Base-by-base conservation (phyloP, 2,797 vertebrate genomes). In the Phataginus tetradactyla region DNA sequence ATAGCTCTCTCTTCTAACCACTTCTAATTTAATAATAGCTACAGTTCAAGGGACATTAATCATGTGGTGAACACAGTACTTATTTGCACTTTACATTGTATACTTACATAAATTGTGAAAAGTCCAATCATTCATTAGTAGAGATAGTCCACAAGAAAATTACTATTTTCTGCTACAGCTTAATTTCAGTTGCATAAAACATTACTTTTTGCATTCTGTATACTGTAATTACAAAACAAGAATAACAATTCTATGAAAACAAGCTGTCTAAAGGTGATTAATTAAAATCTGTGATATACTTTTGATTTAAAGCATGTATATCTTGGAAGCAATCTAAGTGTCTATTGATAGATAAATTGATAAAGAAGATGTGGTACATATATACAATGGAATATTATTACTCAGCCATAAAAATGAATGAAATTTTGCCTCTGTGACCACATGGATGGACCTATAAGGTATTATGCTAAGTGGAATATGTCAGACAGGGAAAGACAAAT, bases 151-250 rank as follows among this genome's bases (percentile, higher is more conserved):
- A 14, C 12, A 84, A 80, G 3, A 34, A 4, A 78, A 25, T 27
- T 71, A 34, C 2, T 12, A 32, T 81, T 86, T 94, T 95, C 72
- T 85, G 77, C n/a, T 97, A 79, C 49, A 96, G 78, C 4, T 90
- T 80, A 4, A 83, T 71, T 14, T 39, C 37, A 72, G 39, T 17
- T 6, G 45, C 37, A 42, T 83, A 49, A 95, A 96, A 23, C 78
- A 11, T n/a, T 94, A 63, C 11, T 72, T 14, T 20, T 94, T 87
- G 23, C 32, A 4, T 87, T 23, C 2, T 90, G 21, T 34, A 51
- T 63, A 87, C 32, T 29, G 0, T n/a, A 91, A 55, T 87, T 34
- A 0, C 13, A 79, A 42, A 87, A 63, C 14, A 93, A 55, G 55
- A 89, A 64, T 66, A 78, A 93, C 83, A 90, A 37, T n/a, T n/a